Conservation (phyloP, 1,140 invertebrate species). For the Bilobella aurantiaca region DNA sequence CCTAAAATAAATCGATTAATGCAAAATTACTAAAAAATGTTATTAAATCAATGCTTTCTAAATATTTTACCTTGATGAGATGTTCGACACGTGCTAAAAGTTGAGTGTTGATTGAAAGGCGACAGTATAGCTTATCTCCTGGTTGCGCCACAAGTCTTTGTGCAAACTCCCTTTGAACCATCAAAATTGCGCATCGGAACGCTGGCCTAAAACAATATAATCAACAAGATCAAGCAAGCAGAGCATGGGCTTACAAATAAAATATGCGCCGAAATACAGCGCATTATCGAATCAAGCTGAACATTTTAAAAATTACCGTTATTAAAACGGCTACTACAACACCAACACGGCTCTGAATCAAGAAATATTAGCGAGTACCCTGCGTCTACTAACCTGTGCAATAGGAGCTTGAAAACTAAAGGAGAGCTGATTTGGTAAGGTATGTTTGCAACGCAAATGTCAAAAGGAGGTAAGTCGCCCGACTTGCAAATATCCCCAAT, state of each 20-base stretch:
- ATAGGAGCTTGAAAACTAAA: slow-evolving; percentile 88
- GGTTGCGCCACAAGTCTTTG: slow-evolving; percentile 91
- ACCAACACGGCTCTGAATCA: too few species aligned
- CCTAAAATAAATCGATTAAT: slow-evolving; percentile 43
- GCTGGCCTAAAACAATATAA: too few species aligned
- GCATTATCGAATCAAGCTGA: too few species aligned
- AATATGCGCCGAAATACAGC: too few species aligned
- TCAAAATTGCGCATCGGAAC: slow-evolving; percentile 88
- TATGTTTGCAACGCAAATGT: slow-evolving; percentile 98
- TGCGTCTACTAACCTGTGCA: too few species aligned
- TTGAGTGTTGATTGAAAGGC: slow-evolving; percentile 93
- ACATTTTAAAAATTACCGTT: too few species aligned
- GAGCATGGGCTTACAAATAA: too few species aligned
- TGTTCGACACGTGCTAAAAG: slow-evolving; percentile 88
- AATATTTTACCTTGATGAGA: slow-evolving; percentile 76
- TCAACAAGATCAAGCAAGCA: too few species aligned
- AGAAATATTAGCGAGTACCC: too few species aligned
- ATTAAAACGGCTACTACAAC: too few species aligned
- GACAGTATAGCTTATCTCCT: slow-evolving; percentile 94
- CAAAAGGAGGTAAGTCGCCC: slow-evolving; percentile 85
- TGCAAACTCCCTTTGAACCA: slow-evolving; percentile 99
- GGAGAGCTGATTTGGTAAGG: slow-evolving; percentile 99
- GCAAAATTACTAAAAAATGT: neutral
- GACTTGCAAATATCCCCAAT: slow-evolving; percentile 91
- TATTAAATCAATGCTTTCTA: neutral